Percentiles rank a stretch among this genome's conserved stretches.
These are phyloP conservation scores for Drosophila lacteicornis DNA, from an alignment of 1,140 invertebrate genomes.

Conservation along the genomic window DNA sequence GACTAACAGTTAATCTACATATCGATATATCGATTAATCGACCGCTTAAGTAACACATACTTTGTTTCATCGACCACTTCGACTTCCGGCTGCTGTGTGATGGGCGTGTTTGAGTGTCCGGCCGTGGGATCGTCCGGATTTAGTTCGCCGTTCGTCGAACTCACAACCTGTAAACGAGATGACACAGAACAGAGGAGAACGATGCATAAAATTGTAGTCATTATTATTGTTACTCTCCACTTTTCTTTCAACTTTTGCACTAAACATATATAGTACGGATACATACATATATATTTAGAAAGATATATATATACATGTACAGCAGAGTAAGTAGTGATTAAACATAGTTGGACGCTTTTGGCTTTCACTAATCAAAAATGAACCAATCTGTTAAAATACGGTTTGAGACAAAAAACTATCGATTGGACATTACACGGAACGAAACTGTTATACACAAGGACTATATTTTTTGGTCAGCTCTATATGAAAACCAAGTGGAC, in stretches of 20 bases:
- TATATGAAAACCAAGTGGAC: slow-evolving; percentile 10
- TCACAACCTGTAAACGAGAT: slow-evolving; percentile 93
- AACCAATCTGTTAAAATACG: slow-evolving; percentile 36
- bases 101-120: slow-evolving; percentile 98
- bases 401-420: slow-evolving; percentile 19
- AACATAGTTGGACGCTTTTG: slow-evolving; percentile 56
- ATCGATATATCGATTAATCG: slow-evolving; percentile 38
- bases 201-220: slow-evolving; percentile 10
- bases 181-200: slow-evolving; percentile 16
- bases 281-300: slow-evolving; percentile 20
- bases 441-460: slow-evolving; percentile 34
- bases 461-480: slow-evolving; percentile 2
- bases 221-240: slow-evolving; percentile 5
- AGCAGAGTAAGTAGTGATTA: slow-evolving; percentile 51
- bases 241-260: slow-evolving; percentile 39
- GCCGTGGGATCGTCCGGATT: slow-evolving; percentile 97
- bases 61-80: slow-evolving; percentile 97
- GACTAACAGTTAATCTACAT: slow-evolving; percentile 11
- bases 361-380: slow-evolving; percentile 71
- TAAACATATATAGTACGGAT: slow-evolving; percentile 69
- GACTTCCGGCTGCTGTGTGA: slow-evolving; percentile 95
- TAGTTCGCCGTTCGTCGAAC: slow-evolving; percentile 98
- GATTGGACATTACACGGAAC: slow-evolving; percentile 29
- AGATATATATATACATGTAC: slow-evolving; percentile 23
- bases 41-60: slow-evolving; percentile 86